A percentile compares a stretch with the other conserved stretches of the same genome.
phyloP scores from a whole-genome alignment of 2,888 invertebrate species.

The Onthophagus sagittarius region DNA sequence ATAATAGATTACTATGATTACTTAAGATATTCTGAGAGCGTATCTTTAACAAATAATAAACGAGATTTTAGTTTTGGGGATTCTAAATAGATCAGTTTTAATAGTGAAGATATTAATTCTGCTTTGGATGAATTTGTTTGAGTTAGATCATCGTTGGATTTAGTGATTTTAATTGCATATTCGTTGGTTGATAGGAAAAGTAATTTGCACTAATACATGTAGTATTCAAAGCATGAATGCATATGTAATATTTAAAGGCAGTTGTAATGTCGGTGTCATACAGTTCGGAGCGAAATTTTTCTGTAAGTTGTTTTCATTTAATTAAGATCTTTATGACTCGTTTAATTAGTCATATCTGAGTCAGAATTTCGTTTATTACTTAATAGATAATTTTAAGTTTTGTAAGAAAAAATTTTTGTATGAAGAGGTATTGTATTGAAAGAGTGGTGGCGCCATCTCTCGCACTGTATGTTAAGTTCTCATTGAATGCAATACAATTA shows the following conservation, averaged over 20 bases:
- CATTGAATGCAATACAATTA: neutral
- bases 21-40: neutral
- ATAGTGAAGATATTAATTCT: too few relatives aligned
- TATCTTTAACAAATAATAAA: neutral
- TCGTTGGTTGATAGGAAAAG: neutral
- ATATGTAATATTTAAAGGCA: neutral
- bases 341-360: neutral
- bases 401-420: neutral
- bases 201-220: neutral
- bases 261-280: neutral
- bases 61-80: neutral
- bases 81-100: neutral
- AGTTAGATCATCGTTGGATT: neutral
- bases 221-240: neutral
- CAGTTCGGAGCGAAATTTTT: neutral
- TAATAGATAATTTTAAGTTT: neutral
- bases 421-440: neutral
- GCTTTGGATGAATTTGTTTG: too few relatives aligned
- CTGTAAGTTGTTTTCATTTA: neutral
- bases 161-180: neutral
- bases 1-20: too few relatives aligned
- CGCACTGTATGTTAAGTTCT: neutral
- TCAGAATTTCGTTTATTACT: neutral
- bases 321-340: neutral
- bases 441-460: neutral